These are phyloP conservation scores for Lagria hirta DNA, from an alignment of 2,888 invertebrate species.

Conservation along the genomic window DNA sequence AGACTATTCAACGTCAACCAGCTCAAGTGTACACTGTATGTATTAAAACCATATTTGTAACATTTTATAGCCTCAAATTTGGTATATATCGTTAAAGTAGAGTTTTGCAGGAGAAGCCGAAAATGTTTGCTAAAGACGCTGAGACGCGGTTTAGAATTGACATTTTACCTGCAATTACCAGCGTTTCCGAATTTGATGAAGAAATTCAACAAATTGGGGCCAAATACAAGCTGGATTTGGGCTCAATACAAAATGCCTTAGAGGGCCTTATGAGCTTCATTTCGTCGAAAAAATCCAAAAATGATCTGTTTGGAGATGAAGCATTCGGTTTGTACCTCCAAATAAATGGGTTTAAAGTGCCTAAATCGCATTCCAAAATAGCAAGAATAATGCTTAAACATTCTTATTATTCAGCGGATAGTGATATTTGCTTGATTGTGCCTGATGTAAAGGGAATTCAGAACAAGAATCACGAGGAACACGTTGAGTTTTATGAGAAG, in stretches of 20 bases:
- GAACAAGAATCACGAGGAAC: constrained; percentile 72
- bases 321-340: constrained; percentile 62
- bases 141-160: no score
- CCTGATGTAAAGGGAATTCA: constrained; percentile 72
- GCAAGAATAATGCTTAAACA: constrained; percentile 65
- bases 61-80: no score
- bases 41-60: no score
- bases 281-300: constrained; percentile 44
- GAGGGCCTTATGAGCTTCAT: constrained; percentile 43
- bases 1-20: constrained; percentile 73
- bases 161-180: no score
- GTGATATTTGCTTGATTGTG: constrained; percentile 77
- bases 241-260: constrained; percentile 30
- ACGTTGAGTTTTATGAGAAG: constrained; percentile 72
- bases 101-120: constrained; percentile 78
- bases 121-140: constrained; percentile 99
- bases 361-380: constrained; percentile 60
- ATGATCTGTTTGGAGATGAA: constrained; percentile 58
- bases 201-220: constrained; percentile 5
- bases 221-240: constrained; percentile 4
- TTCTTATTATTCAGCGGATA: constrained; percentile 62
- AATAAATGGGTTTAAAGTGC: constrained; percentile 66
- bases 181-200: constrained; percentile 1
- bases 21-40: constrained; percentile 76
- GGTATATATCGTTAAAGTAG: constrained; percentile 95